phyloP scores from a whole-genome alignment of 2,888 invertebrate genomes.

The Melinaea marsaeus region DNA sequence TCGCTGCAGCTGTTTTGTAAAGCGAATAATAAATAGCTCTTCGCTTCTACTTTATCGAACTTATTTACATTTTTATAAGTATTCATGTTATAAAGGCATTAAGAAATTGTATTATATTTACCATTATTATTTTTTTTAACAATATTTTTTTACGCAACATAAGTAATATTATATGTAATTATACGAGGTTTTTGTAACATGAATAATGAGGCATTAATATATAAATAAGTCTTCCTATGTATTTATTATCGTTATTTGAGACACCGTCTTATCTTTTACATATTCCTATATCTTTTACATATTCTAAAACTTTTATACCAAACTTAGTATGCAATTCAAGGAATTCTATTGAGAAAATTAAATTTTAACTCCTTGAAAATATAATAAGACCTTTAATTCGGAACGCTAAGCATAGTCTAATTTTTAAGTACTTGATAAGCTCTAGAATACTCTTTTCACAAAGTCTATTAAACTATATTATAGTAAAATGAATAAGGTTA shows the following conservation, averaged over 20 bases:
- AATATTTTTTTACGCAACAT: too few relatives aligned
- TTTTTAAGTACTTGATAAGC: too few relatives aligned
- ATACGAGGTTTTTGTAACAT: too few relatives aligned
- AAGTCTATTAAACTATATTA: conserved; percentile 5
- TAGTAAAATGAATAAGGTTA: background rate
- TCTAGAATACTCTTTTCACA: too few relatives aligned
- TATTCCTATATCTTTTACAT: too few relatives aligned
- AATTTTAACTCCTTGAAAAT: conserved; percentile 7
- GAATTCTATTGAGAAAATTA: conserved; percentile 9
- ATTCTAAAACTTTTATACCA: background rate
- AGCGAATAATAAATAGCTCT: conserved; percentile 33
- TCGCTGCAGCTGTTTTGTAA: conserved; percentile 34
- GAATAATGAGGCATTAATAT: too few relatives aligned
- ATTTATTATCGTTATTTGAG: too few relatives aligned
- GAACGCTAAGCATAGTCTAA: too few relatives aligned
- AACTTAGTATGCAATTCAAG: background rate
- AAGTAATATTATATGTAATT: too few relatives aligned
- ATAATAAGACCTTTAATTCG: background rate
- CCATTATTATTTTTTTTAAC: background rate
- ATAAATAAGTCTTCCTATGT: too few relatives aligned
- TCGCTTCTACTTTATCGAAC: conserved; percentile 22
- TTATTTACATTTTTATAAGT: conserved; percentile 20
- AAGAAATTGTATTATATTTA: background rate
- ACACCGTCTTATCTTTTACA: too few relatives aligned
- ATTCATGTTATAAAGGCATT: too few relatives aligned